phyloP scores from a whole-genome alignment of 2,113 vertebrate species.

The western clawed frog (Xenopus tropicalis) region UCB_Xtro_10.0 CM004443.2:92446001-92446500 shows the following conservation, averaged over 20 bases:
- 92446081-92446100: too few species aligned
- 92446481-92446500: constrained; percentile 85
- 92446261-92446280: constrained; percentile 58
- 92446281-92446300: constrained; percentile 79
- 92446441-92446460: too few species aligned
- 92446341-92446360: too few species aligned
- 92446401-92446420: too few species aligned
- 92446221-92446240: constrained; percentile 49
- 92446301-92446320: constrained; percentile 78
- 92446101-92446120: too few species aligned
- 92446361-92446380: too few species aligned
- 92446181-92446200: constrained; percentile 59
- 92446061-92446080: not conserved
- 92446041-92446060: not conserved
- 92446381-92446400: too few species aligned
- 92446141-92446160: constrained; percentile 56
- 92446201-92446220: constrained; percentile 52
- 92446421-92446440: too few species aligned
- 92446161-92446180: constrained; percentile 60
- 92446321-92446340: constrained; percentile 9
- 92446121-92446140: constrained; percentile 8
- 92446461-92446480: not conserved
- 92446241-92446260: constrained; percentile 45
- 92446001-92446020: constrained; percentile 65
- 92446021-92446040: not conserved